Base-by-base conservation (phyloP, 2,888 invertebrate species). In the Ecliptopera silaceata region DNA sequence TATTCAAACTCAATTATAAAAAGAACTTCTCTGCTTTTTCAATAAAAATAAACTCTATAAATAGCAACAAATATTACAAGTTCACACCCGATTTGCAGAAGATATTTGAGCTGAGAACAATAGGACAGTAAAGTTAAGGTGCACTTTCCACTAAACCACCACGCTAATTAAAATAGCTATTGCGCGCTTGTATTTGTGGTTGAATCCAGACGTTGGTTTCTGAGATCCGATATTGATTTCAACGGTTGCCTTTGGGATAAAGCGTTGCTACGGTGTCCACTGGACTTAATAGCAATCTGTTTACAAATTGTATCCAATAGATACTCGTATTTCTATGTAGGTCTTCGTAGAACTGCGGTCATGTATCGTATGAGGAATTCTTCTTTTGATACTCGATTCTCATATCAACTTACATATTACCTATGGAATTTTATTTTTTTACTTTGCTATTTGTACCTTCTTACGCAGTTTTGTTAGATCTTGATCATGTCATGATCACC, bases 301-400 rank as follows among this genome's bases (percentile, higher is more conserved):
- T 51, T 51, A 47, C 12, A 42, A 31, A 32, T 36, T 43, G 10
- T 11, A 18, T 15, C 41, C 20, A 32, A 26, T n/a, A n/a, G n/a
- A n/a, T 20, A 12, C 56, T 56, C 50, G 31, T 59, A 38, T 56
- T 52, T 49, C 49, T 46, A 60, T 53, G 49, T 47, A 11, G 8
- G 31, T 34, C 10, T 56, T 56, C 51, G 46, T 43, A 46, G 51
- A 51, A 56, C 10, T 3, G 6, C 20, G 34, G 15, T 56, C 46
- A 47, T 22, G 18, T 56, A 5, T 45, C 49, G 13, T n/a, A n/a
- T 34, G n/a, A 50, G 20, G 56, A 46, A 51, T 51, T 20, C 13
- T 41, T n/a, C n/a, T 18, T 45, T 22, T 11, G 41, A 29, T 42
- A 26, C 10, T 12, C 38, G 15, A 34, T 6, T 32, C 20, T 20